These are phyloP conservation scores for Hydrocynus forskahlii DNA, from an alignment of 2,797 vertebrate species.

Conservation along the genomic window DNA sequence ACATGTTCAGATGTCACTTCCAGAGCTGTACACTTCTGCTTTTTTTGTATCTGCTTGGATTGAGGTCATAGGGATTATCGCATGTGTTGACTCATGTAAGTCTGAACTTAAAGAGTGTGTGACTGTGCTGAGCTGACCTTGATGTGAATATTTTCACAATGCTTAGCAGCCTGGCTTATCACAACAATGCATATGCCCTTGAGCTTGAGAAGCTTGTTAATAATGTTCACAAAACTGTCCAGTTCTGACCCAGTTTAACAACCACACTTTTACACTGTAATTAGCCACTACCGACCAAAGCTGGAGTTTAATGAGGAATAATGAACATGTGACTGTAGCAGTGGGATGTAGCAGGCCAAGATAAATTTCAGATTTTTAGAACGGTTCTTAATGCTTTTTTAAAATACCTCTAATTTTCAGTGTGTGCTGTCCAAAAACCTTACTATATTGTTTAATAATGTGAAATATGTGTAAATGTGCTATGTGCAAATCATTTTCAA, in stretches of 20 bases:
- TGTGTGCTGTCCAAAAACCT: too few relatives aligned
- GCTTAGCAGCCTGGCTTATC: slow-evolving; percentile 1
- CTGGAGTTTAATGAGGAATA: slow-evolving; percentile 4
- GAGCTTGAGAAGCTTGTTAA: neutral
- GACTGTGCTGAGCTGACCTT: neutral
- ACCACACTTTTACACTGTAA: neutral
- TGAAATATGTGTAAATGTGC: too few relatives aligned
- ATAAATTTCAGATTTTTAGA: neutral
- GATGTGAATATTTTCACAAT: neutral
- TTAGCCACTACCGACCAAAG: neutral
- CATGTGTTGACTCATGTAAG: neutral
- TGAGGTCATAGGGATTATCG: neutral
- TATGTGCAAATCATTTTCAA: too few relatives aligned
- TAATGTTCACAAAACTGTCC: neutral
- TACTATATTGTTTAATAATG: too few relatives aligned
- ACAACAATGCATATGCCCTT: neutral
- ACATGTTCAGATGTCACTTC: neutral
- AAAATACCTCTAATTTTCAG: too few relatives aligned
- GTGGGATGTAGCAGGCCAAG: neutral
- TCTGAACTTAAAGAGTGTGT: neutral
- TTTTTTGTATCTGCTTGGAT: neutral
- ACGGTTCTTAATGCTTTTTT: too few relatives aligned
- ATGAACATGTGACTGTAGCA: neutral
- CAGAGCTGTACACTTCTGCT: neutral
- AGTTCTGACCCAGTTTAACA: neutral